Evolutionary conservation across 1,140 invertebrate species (phyloP), one percentile per base, ranked within the genome.

Genomic region (Phymorhynchus buccinoides): DNA sequence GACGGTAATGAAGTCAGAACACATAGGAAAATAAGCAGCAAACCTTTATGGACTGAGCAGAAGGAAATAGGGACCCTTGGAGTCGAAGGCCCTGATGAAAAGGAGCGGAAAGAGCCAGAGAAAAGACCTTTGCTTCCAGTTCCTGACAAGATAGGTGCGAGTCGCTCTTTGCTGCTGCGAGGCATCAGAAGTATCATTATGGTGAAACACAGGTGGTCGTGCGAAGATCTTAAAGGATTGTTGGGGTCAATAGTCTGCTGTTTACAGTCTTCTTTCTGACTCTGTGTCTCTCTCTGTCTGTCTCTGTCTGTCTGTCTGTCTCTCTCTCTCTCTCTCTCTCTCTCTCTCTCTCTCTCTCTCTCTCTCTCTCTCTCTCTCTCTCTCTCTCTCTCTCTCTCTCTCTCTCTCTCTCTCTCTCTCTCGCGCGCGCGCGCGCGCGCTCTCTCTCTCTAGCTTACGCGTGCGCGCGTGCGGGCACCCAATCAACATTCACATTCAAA

Each of bases 291-390:
- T 78, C 37, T 78, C n/a, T 35, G 22, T 73, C 68, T 73, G 30
- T 78, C 75, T 78, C 75, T 42, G 14, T 78, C 75, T 78, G 32
- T 78, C 75, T 78, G 32, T 75, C 75, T 78, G 32, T 78, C 75
- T 78, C 75, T 78, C 75, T 78, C 75, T 73, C 12, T 42, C 12
- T 27, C 75, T 78, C 71, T 75, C 71, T 75, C 71, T 75, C 71
- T 75, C 71, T 75, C 71, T 75, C 71, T 75, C 71, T 75, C 71
- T 75, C 71, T 75, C 16, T 75, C 62, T 66, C 22, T 66, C 62
- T 66, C 62, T 12, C 22, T 12, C 35, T 27, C 7, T 27, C 14
- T 6, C 7, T 37, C 7, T 71, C 37, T 42, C 75, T 52, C 16
- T 52, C 77, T 12, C 30, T 16, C 77, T 0, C 77, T 0, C 27